These are phyloP conservation scores for Catharus ustulatus DNA, from an alignment of 2,797 vertebrate genomes.

Conservation along the genomic window DNA sequence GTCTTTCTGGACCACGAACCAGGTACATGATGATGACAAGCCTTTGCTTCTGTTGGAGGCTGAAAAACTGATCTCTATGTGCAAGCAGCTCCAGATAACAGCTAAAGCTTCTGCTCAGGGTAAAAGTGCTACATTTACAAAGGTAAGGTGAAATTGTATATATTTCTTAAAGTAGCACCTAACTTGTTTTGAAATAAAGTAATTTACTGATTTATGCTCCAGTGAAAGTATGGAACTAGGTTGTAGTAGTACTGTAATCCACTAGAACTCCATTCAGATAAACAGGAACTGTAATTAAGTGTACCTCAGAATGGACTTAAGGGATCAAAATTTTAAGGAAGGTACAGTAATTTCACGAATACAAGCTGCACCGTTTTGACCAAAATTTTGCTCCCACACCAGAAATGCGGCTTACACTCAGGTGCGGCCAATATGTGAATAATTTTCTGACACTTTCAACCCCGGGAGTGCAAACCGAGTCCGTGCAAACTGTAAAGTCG, in stretches of 20 bases:
- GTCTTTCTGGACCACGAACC: constrained; percentile 46
- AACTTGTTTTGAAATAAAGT: neutral
- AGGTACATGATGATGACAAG: constrained; percentile 90
- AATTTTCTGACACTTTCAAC: no score
- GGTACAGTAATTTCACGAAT: no score
- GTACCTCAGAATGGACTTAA: neutral
- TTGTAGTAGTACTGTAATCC: neutral
- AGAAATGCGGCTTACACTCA: no score
- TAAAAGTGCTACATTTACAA: constrained; percentile 92
- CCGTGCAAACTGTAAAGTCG: no score
- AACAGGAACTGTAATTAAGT: neutral
- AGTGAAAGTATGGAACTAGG: neutral
- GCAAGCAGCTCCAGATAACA: constrained; percentile 91
- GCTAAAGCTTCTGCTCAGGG: constrained; percentile 87
- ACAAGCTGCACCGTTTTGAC: no score
- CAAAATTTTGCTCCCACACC: no score
- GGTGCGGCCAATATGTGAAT: no score
- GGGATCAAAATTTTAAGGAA: neutral
- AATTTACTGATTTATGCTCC: neutral
- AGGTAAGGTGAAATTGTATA: constrained; percentile 78
- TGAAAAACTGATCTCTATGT: constrained; percentile 87
- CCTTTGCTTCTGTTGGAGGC: constrained; percentile 85
- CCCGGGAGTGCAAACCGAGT: no score
- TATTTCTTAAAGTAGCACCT: neutral
- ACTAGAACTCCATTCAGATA: neutral